Conservation (phyloP, 2,797 vertebrate species). For the Lutjanus argentimaculatus region DNA sequence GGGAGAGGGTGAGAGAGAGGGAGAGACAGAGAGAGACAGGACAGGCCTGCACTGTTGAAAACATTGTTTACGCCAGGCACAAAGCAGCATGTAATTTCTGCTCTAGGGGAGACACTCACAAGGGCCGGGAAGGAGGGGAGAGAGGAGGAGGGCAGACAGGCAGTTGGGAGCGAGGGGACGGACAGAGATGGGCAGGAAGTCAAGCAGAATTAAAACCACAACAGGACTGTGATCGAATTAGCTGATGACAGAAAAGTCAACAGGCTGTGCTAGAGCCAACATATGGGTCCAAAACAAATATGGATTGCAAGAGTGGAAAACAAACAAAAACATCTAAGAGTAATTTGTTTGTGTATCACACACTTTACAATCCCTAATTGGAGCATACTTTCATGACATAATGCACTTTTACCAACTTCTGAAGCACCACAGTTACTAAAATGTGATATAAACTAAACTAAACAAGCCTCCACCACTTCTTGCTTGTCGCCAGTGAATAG, state of each 20-base stretch:
- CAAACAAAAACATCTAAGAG: neutral
- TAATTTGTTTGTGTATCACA: neutral
- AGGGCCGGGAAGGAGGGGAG: conserved; percentile 54
- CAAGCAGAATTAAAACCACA: conserved; percentile 70
- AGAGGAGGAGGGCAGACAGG: neutral
- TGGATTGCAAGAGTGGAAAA: neutral
- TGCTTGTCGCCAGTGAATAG: neutral
- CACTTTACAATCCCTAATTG: neutral
- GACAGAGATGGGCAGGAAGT: conserved; percentile 59
- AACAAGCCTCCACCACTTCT: neutral
- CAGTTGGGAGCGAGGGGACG: conserved; percentile 29
- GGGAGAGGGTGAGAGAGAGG: conserved; percentile 42
- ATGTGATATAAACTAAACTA: neutral
- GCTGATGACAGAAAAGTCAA: conserved; percentile 57
- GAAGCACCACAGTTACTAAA: neutral
- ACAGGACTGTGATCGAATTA: conserved; percentile 65
- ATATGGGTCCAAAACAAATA: conserved; percentile 16
- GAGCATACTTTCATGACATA: neutral
- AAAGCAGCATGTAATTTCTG: conserved; percentile 83
- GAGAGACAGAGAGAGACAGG: conserved; percentile 67
- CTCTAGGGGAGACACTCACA: conserved; percentile 76
- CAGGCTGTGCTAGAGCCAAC: conserved; percentile 34
- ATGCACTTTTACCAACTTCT: neutral
- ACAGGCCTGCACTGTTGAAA: conserved; percentile 81
- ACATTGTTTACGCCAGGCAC: conserved; percentile 83